Percentiles rank a stretch among this genome's conserved stretches.
These are phyloP conservation scores for Propithecus coquereli DNA, from an alignment of 2,113 vertebrate species.

Conservation along the genomic window DNA sequence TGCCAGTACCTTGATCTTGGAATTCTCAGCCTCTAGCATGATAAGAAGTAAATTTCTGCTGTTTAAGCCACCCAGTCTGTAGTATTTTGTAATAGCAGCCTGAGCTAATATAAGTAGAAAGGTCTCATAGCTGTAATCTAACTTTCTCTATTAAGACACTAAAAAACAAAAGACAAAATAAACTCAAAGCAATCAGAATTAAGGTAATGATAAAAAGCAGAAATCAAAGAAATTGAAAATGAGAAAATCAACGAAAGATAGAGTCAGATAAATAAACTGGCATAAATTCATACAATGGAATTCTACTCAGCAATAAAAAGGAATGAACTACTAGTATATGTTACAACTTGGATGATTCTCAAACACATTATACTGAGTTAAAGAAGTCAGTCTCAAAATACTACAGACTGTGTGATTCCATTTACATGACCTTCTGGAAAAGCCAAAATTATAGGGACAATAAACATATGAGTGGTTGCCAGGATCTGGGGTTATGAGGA, in stretches of 20 bases:
- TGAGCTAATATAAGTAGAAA: slow-evolving; percentile 2
- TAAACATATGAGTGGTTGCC: neutral
- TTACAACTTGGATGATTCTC: neutral
- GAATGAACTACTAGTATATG: neutral
- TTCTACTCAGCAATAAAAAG: neutral
- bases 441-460: neutral
- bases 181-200: neutral
- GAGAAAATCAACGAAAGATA: neutral
- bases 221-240: neutral
- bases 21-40: neutral
- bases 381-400: neutral
- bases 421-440: neutral
- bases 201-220: neutral
- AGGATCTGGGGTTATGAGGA: neutral
- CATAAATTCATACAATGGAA: neutral
- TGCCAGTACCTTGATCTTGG: neutral
- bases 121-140: neutral
- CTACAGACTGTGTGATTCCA: neutral
- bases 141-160: neutral
- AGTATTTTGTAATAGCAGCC: neutral
- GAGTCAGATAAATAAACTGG: neutral
- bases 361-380: neutral
- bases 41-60: neutral
- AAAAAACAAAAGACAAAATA: neutral
- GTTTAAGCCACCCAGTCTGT: neutral